Evolutionary conservation across 2,113 vertebrate species (phyloP).

Genomic region (Mohoua ochrocephala): DNA sequence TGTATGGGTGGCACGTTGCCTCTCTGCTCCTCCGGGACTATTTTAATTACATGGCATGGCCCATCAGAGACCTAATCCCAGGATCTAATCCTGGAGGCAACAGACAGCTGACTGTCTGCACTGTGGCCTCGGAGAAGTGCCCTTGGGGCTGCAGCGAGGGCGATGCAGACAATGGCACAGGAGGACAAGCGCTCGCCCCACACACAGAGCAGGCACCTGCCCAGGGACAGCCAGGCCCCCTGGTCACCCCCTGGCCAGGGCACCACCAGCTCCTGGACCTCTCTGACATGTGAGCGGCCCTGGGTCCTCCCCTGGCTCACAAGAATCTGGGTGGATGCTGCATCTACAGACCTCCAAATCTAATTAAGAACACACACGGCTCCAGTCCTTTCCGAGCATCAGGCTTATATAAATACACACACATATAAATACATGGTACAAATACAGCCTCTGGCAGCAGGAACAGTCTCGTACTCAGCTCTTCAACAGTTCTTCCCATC

Average conservation of each 20-base stretch:
- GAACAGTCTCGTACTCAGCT: background rate
- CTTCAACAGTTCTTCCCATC: background rate
- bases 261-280: background rate
- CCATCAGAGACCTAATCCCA: background rate
- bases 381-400: background rate
- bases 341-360: background rate
- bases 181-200: background rate
- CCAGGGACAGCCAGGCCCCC: background rate
- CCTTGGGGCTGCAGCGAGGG: background rate
- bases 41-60: background rate
- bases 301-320: background rate
- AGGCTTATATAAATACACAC: background rate
- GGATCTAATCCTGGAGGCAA: conserved; percentile 21
- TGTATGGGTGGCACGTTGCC: background rate
- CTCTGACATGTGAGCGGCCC: background rate
- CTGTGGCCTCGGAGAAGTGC: background rate
- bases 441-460: background rate
- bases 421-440: background rate
- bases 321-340: background rate
- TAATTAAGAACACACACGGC: background rate
- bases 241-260: background rate
- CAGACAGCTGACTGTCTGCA: background rate
- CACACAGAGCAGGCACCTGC: background rate
- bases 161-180: rapidly evolving
- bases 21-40: background rate